These are phyloP conservation scores for Taphrorychus bicolor DNA, from an alignment of 2,888 invertebrate genomes.

Conservation along the genomic window DNA sequence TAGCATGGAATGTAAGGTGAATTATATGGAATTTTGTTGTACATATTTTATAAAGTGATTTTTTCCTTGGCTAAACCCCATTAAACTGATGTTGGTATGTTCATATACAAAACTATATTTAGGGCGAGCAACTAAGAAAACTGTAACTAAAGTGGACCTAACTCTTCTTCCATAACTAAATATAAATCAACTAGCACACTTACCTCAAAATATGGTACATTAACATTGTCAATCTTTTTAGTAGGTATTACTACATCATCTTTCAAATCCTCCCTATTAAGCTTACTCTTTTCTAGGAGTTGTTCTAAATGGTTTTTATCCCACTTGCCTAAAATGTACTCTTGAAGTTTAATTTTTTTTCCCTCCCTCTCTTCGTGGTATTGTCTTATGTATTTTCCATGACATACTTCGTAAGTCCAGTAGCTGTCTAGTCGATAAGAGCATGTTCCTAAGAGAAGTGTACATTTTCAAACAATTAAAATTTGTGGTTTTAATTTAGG, in stretches of 20 bases:
- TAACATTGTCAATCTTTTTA: slow-evolving; percentile 86
- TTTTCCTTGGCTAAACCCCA: too few species aligned
- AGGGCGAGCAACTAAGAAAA: too few species aligned
- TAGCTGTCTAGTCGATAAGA: slow-evolving; percentile 83
- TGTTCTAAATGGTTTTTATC: slow-evolving; percentile 69
- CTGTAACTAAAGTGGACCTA: too few species aligned
- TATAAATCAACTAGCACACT: too few species aligned
- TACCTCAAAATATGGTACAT: slow-evolving; percentile 87
- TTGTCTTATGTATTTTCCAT: slow-evolving; percentile 89
- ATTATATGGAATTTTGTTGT: too few species aligned
- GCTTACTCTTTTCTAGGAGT: slow-evolving; percentile 16
- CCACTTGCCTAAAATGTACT: slow-evolving; percentile 85
- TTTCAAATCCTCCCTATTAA: slow-evolving; percentile 59
- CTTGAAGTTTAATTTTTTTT: slow-evolving; percentile 81
- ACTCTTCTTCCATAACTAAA: too few species aligned
- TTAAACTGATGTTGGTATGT: background rate
- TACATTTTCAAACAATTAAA: too few species aligned
- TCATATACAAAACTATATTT: too few species aligned
- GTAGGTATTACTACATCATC: slow-evolving; percentile 61
- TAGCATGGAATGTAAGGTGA: too few species aligned
- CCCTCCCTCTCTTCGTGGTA: slow-evolving; percentile 95
- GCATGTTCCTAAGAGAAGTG: slow-evolving; percentile 26
- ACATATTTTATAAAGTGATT: too few species aligned
- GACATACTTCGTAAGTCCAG: slow-evolving; percentile 97
- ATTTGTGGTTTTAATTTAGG: too few species aligned